Evolutionary conservation across 2,888 invertebrate genomes (phyloP), one percentile per base, ranked within the genome.

Genomic region (Scaptomyza caliginosa): DNA sequence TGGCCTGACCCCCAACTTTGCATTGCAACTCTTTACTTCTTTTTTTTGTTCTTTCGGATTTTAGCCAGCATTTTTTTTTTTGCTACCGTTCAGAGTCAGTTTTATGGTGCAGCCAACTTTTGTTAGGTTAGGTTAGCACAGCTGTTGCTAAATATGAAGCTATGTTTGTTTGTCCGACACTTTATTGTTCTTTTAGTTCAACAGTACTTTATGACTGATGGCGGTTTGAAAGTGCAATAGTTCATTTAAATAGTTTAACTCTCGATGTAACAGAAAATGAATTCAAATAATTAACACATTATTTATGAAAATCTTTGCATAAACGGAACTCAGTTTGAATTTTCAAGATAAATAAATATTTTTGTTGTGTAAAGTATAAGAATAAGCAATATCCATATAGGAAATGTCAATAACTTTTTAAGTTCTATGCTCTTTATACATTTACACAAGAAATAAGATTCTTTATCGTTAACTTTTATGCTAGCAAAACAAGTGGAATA

Each of bases 1-100:
- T 28, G 26, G 26, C 43, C 40, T 76, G 77, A 77, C 73, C 74
- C 63, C 52, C 56, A 55, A 75, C 46, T 58, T 77, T 65, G 50
- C 52, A 56, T 66, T 70, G 43, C 36, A 56, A 70, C 71, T 64
- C 56, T 43, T 55, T 69, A 54, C 5, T 10, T 5, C 40, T 4
- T 16, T 7, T 48, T 39, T 32, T 1, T 34, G 16, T 16, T 48
- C n/a, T 60, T 23, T 45, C 52, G 21, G 28, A 39, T 55, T 48
- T 56, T 24, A 43, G 17, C 43, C 26, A 11, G 28, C 30, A n/a
- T 30, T 32, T 56, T 21, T 30, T 11, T 30, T 32, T 32, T 43
- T 34, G 40, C 7, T 16, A 11, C 24, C 8, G 4, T 26, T 43
- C 21, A 16, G 8, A 54, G 32, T 23, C 10, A 23, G 23, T 32